Base-by-base conservation (phyloP, 2,113 vertebrate genomes). In the Grantiella picta region DNA sequence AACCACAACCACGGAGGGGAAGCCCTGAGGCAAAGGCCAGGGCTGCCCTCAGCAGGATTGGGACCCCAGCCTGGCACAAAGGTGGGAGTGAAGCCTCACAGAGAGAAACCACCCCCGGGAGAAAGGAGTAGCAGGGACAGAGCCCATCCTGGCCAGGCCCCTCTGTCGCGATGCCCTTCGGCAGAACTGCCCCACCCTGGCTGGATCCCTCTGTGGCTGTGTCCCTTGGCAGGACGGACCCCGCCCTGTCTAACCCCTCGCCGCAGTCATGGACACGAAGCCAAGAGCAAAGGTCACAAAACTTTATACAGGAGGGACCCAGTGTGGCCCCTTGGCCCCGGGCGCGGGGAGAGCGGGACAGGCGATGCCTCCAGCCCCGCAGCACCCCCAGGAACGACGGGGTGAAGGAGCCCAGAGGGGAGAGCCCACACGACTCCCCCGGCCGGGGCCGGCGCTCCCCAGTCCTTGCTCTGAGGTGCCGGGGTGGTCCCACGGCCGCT, bases 231-330 rank as follows among this genome's bases (percentile, higher is more conserved):
- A n/a, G 31, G 36, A 44, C 0, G 10, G 33, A 53, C 10, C 56
- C 56, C 66, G 57, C 52, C 44, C n/a, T 10, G 20, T 15, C 60
- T 4, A 10, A 36, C 5, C 3, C 28, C 45, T 12, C 0, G 1
- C 12, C 7, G 27, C 44, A 83, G 24, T 57, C 49, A 92, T 0
- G 0, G 50, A 92, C 25, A 2, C 5, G 0, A 40, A 12, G 17
- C 31, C 83, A 70, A 17, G 31, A 89, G 40, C 17, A 91, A 94
- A 96, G 83, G 49, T 91, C 94, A 91, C 84, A 94, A 89, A 96
- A 96, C 89, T 96, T 96, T 96, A 96, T 94, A 94, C 80, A 96
- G 61, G 64, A 86, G 68, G 75, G 87, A 92, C 60, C 35, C 4
- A 2, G n/a, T 0, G 13, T 1, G 24, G 89, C 68, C 81, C 86